These are phyloP conservation scores for Stenodema calcarata DNA, from an alignment of 2,888 invertebrate genomes.

Conservation along the genomic window DNA sequence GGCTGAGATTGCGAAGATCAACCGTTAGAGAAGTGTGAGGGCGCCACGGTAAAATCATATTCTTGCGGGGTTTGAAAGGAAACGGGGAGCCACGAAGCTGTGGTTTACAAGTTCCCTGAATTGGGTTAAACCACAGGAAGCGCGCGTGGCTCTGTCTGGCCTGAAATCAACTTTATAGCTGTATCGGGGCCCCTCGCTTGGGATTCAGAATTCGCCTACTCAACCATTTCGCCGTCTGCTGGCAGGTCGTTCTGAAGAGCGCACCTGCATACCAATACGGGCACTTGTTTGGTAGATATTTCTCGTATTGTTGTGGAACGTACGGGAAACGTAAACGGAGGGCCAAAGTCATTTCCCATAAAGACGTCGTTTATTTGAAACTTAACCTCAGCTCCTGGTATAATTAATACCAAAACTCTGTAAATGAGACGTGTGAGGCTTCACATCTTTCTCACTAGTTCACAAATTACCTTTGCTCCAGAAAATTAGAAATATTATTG, in stretches of 20 bases:
- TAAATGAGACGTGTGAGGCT: too few species aligned
- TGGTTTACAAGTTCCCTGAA: background rate
- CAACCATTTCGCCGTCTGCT: background rate
- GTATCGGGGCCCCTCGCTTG: background rate
- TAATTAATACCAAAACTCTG: too few species aligned
- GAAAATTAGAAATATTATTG: too few species aligned
- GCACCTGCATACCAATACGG: background rate
- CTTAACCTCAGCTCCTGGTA: too few species aligned
- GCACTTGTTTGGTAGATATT: background rate
- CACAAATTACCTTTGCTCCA: too few species aligned
- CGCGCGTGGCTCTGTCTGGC: background rate
- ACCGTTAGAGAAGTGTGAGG: background rate
- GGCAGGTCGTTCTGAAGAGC: background rate
- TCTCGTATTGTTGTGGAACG: too few species aligned
- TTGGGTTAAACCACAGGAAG: background rate
- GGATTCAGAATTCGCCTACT: background rate
- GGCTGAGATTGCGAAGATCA: background rate
- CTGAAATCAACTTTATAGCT: constrained; percentile 2
- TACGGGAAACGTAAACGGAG: too few species aligned
- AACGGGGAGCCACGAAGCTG: background rate
- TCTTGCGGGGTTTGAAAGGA: background rate
- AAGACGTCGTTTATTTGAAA: too few species aligned
- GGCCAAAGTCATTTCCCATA: too few species aligned
- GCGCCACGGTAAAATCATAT: background rate
- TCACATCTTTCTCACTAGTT: too few species aligned